phyloP scores from a whole-genome alignment of 2,797 vertebrate species.

The Somateria mollissima region DNA sequence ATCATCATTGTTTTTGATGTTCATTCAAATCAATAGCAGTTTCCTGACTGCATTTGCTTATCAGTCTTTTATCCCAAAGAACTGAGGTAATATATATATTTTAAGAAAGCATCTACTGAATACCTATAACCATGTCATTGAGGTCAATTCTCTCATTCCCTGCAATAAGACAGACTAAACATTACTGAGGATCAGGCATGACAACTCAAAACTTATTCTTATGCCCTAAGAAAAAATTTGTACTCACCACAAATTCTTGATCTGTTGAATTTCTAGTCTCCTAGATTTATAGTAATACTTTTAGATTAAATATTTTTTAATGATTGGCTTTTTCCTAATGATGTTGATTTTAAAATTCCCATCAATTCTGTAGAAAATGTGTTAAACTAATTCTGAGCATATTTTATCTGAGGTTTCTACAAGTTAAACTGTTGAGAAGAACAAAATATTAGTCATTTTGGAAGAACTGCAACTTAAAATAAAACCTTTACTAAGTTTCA shows the following conservation, averaged over 20 bases:
- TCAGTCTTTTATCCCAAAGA: neutral
- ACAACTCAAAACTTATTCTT: neutral
- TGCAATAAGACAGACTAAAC: neutral
- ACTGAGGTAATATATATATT: neutral
- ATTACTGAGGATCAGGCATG: neutral
- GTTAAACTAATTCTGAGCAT: neutral
- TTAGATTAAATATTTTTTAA: neutral
- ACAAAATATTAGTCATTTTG: neutral
- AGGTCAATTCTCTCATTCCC: neutral
- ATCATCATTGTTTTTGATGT: neutral
- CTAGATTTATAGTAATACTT: neutral
- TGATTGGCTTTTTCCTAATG: neutral
- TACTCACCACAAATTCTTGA: neutral
- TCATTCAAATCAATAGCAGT: neutral
- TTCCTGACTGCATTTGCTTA: neutral
- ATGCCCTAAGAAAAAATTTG: neutral
- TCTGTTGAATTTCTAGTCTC: neutral
- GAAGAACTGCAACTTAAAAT: neutral
- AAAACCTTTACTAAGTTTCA: neutral
- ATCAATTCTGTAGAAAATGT: neutral
- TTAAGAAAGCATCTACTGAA: neutral
- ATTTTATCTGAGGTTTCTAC: neutral
- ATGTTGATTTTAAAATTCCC: neutral
- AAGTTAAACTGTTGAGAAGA: neutral
- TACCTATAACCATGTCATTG: fast-evolving